Evolutionary conservation across 1,140 invertebrate species (phyloP).

Genomic region (Aphelinus certus): DNA sequence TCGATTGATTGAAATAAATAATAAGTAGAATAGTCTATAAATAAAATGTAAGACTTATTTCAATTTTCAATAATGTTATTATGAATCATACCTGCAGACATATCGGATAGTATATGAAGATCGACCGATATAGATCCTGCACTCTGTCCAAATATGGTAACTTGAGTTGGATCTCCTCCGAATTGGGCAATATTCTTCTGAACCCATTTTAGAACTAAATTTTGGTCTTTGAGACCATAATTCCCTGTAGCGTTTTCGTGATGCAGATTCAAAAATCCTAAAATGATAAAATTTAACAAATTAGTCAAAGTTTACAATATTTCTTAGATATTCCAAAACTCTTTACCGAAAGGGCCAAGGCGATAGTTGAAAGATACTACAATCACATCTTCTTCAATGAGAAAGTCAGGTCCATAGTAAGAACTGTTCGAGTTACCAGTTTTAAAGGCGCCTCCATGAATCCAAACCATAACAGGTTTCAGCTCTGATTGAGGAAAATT

Average conservation of each 20-base stretch:
- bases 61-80: not conserved
- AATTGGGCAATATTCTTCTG: conserved; percentile 69
- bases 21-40: no score
- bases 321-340: no score
- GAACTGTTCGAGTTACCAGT: conserved; percentile 45
- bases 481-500: not conserved
- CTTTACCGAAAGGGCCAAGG: conserved; percentile 68
- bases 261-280: conserved; percentile 63
- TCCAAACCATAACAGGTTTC: conserved; percentile 49
- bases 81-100: conserved; percentile 54
- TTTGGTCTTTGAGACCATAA: conserved; percentile 70
- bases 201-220: conserved; percentile 71
- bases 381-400: conserved; percentile 71
- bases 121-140: conserved; percentile 64
- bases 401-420: conserved; percentile 70
- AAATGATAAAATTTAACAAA: not conserved
- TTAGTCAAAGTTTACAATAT: no score
- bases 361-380: conserved; percentile 79
- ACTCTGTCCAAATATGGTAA: conserved; percentile 67
- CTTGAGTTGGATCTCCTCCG: conserved; percentile 65
- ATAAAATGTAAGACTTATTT: no score
- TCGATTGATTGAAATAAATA: no score
- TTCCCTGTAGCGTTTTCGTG: conserved; percentile 66
- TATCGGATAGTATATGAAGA: conserved; percentile 61
- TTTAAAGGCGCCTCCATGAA: conserved; percentile 54